Evolutionary conservation across 2,888 invertebrate species (phyloP).

Genomic region (Drosophila vallismaia): DNA sequence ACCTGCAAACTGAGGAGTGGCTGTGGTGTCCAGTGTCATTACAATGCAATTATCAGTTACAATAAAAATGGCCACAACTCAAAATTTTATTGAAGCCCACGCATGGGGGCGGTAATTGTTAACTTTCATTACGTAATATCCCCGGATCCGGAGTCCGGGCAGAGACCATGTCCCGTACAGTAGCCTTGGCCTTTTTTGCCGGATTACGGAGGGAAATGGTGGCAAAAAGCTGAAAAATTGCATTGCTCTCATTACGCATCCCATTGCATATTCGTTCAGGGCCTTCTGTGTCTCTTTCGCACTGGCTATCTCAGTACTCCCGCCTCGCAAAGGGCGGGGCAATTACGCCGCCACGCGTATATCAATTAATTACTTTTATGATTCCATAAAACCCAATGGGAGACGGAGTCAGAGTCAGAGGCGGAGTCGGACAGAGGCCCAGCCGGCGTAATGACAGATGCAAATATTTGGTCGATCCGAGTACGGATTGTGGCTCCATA

Average conservation of each 20-base stretch:
- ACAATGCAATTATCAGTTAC: slow-evolving; percentile 72
- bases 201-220: slow-evolving; percentile 47
- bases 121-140: slow-evolving; percentile 64
- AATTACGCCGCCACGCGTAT: slow-evolving; percentile 64
- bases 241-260: slow-evolving; percentile 48
- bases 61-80: slow-evolving; percentile 74
- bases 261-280: slow-evolving; percentile 58
- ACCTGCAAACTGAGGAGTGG: slow-evolving; percentile 13
- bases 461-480: slow-evolving; percentile 64
- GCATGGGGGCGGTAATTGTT: slow-evolving; percentile 63
- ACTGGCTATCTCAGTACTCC: slow-evolving; percentile 16
- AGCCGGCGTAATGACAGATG: slow-evolving; percentile 59
- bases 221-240: slow-evolving; percentile 67
- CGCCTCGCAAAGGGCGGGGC: slow-evolving; percentile 40
- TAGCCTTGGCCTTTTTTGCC: slow-evolving; percentile 28
- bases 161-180: slow-evolving; percentile 2
- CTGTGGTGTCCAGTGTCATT: slow-evolving; percentile 57
- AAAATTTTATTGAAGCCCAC: slow-evolving; percentile 68
- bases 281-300: slow-evolving; percentile 31
- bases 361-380: slow-evolving; percentile 78
- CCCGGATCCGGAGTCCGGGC: background rate
- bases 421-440: slow-evolving; percentile 13
- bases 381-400: slow-evolving; percentile 53
- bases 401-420: background rate
- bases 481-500: slow-evolving; percentile 30